Base-by-base conservation (phyloP, 2,113 vertebrate genomes). In the Hemichromis elongatus region DNA sequence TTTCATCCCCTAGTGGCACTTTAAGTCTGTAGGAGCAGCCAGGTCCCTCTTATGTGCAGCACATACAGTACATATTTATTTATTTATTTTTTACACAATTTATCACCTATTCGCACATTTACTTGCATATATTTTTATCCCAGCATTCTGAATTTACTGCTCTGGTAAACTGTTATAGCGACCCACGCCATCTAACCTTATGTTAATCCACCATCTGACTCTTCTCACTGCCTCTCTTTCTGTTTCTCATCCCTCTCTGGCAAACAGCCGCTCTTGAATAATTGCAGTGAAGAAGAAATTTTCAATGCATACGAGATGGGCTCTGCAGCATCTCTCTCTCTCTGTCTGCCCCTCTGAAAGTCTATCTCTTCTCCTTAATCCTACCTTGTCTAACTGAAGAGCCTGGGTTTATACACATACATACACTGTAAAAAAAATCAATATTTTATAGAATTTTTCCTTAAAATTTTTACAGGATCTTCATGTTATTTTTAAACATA, bases 301-400 rank as follows among this genome's bases (percentile, higher is more conserved):
- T 96, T 96, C 95, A 96, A 96, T 96, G 96, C 95, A 96, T 96
- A 96, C 92, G 57, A 96, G 96, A 96, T 95, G 92, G 94, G 93
- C 88, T 92, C 92, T 94, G 68, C 68, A 75, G 68, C 45, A 30
- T 75, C 86, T 93, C 89, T 81, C 89, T 88, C 91, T 53, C 83
- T 84, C 59, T 63, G 3, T 28, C 83, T 80, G 75, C 77, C 88
- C 70, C 86, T 82, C 89, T 93, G 94, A 94, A 94, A 96, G 89
- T 90, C 92, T 94, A 94, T 94, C 91, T 84, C 81, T 83, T 90
- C 91, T 88, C 79, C 88, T 90, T 94, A 95, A 95, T 95, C 94
- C 94, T 18, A 92, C 93, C 93, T 93, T 91, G 92, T 90, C 86
- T 75, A 86, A 84, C 91, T 94, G 87, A 93, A 94, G 94, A 89